A percentile compares a stretch with the other conserved stretches of the same genome.
phyloP scores from a whole-genome alignment of 2,113 vertebrate genomes.

The Garra rufa region DNA sequence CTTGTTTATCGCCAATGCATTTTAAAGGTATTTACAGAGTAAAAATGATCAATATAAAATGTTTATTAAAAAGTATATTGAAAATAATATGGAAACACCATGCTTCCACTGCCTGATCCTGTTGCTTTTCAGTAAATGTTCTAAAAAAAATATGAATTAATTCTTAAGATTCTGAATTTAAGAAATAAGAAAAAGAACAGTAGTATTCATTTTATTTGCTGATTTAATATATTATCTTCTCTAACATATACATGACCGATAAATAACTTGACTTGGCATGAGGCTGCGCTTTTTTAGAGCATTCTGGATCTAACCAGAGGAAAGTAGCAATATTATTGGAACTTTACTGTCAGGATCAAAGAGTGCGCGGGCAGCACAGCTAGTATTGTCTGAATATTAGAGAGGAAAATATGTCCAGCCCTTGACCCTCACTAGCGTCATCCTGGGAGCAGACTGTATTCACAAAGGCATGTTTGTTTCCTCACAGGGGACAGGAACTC shows the following conservation, averaged over 20 bases:
- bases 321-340: slow-evolving; percentile 37
- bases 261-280: neutral
- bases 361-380: slow-evolving; percentile 45
- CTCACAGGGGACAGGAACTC: slow-evolving; percentile 71
- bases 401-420: slow-evolving; percentile 58
- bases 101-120: neutral
- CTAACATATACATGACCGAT: too few relatives aligned
- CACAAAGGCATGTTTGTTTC: slow-evolving; percentile 72
- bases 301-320: slow-evolving; percentile 39
- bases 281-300: neutral
- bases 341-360: slow-evolving; percentile 66
- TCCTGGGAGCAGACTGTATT: slow-evolving; percentile 61
- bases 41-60: neutral
- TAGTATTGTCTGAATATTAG: slow-evolving; percentile 35
- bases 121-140: neutral
- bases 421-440: slow-evolving; percentile 69
- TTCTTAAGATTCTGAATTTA: too few relatives aligned
- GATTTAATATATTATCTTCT: neutral
- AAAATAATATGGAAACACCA: neutral
- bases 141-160: too few relatives aligned
- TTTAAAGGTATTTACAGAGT: neutral
- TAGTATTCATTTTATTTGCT: neutral
- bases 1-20: too few relatives aligned
- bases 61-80: neutral
- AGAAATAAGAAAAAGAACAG: too few relatives aligned